phyloP scores from a whole-genome alignment of 2,113 vertebrate species.

The Eudyptes chrysolophus region DNA sequence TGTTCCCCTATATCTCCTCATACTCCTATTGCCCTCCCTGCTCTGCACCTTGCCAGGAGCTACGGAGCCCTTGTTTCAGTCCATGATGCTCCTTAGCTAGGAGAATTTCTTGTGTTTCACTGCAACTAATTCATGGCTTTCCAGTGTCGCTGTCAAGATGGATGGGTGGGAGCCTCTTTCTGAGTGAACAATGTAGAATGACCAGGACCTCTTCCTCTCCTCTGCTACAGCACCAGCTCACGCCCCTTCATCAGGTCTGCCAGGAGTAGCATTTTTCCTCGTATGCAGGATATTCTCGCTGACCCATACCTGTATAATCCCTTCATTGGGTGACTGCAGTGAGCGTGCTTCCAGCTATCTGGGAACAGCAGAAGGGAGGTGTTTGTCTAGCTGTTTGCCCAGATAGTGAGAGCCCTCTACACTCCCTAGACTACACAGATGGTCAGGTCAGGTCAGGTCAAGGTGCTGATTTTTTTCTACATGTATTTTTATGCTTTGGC shows the following conservation, averaged over 20 bases:
- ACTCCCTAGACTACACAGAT: no score
- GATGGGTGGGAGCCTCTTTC: neutral
- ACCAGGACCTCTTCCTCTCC: neutral
- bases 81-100: neutral
- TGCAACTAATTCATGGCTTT: neutral
- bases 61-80: neutral
- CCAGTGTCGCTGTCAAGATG: neutral
- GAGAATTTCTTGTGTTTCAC: neutral
- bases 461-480: neutral
- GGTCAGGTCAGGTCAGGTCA: neutral
- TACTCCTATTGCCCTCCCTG: neutral
- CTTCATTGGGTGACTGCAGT: neutral
- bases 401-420: neutral
- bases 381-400: neutral
- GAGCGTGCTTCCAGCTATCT: neutral
- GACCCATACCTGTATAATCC: neutral
- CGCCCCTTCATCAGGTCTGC: neutral
- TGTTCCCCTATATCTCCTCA: neutral
- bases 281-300: neutral
- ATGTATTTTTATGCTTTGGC: neutral
- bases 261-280: accelerated
- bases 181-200: neutral
- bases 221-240: neutral
- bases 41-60: neutral
- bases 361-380: neutral